Percentiles rank a stretch among this genome's conserved stretches.
Evolutionary conservation across 2,888 invertebrate genomes (phyloP).

Genomic region (Spicauda simplicius): DNA sequence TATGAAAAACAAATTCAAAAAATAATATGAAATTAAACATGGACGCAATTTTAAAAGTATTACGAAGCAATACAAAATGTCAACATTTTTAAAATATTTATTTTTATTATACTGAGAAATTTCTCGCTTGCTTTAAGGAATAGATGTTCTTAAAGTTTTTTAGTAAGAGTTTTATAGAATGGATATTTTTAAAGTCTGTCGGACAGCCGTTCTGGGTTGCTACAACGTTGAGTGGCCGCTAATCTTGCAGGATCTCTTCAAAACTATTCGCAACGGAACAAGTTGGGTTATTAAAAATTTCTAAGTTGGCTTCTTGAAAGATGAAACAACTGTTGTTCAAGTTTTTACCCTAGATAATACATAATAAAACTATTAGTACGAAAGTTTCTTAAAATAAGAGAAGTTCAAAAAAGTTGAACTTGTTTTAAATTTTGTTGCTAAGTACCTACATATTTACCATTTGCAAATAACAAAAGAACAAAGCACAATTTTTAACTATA

Average conservation of each 20-base stretch:
- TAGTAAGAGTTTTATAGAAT: background rate
- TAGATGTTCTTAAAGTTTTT: background rate
- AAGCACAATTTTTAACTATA: no score
- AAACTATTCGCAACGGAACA: slow-evolving; percentile 6
- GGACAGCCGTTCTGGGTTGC: background rate
- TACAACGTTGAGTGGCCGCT: background rate
- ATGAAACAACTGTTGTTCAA: background rate
- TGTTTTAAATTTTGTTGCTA: no score
- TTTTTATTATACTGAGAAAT: background rate
- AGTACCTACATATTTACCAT: no score
- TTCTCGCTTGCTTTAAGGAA: background rate
- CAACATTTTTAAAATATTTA: background rate
- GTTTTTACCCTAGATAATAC: background rate
- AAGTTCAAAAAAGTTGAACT: no score
- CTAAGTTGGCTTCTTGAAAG: background rate
- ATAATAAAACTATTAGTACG: no score
- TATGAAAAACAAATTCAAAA: no score
- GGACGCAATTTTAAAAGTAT: background rate
- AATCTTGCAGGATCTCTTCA: background rate
- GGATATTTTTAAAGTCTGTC: background rate
- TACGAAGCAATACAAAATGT: background rate
- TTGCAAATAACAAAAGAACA: no score
- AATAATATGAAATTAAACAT: background rate
- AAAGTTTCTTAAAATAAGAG: no score
- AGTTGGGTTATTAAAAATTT: slow-evolving; percentile 26